Base-by-base conservation (phyloP, 1,140 invertebrate genomes). In the Nautilus pompilius region DNA sequence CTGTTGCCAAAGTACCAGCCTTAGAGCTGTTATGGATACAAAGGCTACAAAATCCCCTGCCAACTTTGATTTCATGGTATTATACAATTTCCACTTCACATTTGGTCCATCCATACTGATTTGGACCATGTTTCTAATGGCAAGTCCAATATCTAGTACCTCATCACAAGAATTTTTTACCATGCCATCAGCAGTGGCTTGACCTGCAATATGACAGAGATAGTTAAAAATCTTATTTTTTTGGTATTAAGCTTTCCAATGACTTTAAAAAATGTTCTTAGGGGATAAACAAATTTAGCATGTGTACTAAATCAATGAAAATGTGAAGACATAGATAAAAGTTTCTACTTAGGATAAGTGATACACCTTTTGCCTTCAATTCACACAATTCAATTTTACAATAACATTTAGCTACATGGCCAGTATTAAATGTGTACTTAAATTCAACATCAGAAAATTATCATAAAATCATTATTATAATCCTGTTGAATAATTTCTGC, bases 21-120 rank as follows among this genome's bases (percentile, higher is more conserved):
- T 67, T 65, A 49, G 69, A 68, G 17, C 48, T 48, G 29, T 62
- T 64, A 46, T 73, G 69, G 5, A 71, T n/a, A 71, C 13, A 20
- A 26, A 24, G 5, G 20, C 29, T 2, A 22, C 53, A 57, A 51
- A 58, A 0, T 53, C 58, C 6, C 41, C 15, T n/a, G 20, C 3
- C 13, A 72, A 17, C 28, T 65, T 60, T 5, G 29, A 33, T 20
- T 48, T 41, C 10, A 70, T 17, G 4, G 24, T 8, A 28, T 56
- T 51, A 51, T 54, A 24, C 22, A 69, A 62, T 22, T 69, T 65
- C 48, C 46, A 64, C 22, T 73, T 73, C 10, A 73, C 69, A 57
- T 58, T 73, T 10, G 71, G 67, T 3, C 71, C 69, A 71, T 69
- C 71, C 69, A 71, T 71, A 2, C 48, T 57, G 15, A 73, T 36